Evolutionary conservation across 2,888 invertebrate species (phyloP).

Genomic region (Cyclophora albipunctata): DNA sequence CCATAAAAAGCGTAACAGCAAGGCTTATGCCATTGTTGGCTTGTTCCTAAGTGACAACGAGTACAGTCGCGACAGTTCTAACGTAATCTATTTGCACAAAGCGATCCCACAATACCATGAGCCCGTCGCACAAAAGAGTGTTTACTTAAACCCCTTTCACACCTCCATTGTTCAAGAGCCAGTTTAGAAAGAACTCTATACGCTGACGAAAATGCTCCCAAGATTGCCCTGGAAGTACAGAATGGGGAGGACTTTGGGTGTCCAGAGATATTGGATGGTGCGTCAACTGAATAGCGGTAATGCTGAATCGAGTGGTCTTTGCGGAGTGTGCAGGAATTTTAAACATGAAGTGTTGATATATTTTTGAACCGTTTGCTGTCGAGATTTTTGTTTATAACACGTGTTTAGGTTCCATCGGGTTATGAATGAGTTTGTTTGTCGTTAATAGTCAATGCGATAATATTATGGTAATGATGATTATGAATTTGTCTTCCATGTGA

Average conservation of each 20-base stretch:
- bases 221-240: constrained; percentile 11
- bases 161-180: constrained; percentile 61
- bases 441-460: not conserved
- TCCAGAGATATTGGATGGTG: constrained; percentile 28
- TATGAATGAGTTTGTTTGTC: constrained; percentile 2
- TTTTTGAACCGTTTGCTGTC: constrained; percentile 21
- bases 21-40: constrained; percentile 24
- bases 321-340: constrained; percentile 50
- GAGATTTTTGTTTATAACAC: constrained; percentile 23
- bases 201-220: constrained; percentile 23
- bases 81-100: constrained; percentile 69
- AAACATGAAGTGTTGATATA: constrained; percentile 42
- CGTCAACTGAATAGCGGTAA: constrained; percentile 48
- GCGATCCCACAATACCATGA: constrained; percentile 55
- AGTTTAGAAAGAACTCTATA: constrained; percentile 30
- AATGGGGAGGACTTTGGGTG: constrained; percentile 22
- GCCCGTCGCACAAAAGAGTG: constrained; percentile 65
- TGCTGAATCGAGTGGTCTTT: constrained; percentile 52
- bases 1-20: constrained; percentile 19
- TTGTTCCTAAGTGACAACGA: constrained; percentile 29
- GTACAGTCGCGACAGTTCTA: constrained; percentile 46
- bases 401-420: constrained; percentile 20
- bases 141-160: constrained; percentile 73
- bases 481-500: too few species aligned
- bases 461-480: too few species aligned